Evolutionary conservation across 2,797 vertebrate genomes (phyloP).

Genomic region (Trachurus trachurus): DNA sequence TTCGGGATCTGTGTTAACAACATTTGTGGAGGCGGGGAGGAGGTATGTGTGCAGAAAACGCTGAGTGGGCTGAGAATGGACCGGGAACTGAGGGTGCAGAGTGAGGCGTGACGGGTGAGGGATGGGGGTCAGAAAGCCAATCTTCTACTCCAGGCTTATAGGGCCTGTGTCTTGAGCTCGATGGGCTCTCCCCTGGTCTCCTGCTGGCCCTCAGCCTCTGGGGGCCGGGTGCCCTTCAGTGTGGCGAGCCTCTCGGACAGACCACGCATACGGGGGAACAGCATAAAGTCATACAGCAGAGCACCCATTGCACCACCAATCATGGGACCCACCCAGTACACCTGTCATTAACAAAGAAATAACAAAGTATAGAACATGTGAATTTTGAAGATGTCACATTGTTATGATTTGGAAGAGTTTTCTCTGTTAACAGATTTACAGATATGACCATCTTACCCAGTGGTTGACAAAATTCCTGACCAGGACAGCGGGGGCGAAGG

Average conservation of each 20-base stretch:
- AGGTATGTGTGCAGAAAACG: constrained; percentile 69
- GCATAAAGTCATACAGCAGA: constrained; percentile 93
- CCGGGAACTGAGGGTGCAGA: constrained; percentile 59
- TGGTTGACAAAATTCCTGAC: constrained; percentile 95
- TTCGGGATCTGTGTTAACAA: constrained; percentile 45
- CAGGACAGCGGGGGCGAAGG: constrained; percentile 95
- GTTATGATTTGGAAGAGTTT: background rate
- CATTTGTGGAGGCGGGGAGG: constrained; percentile 49
- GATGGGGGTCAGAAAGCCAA: constrained; percentile 65
- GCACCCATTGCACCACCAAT: constrained; percentile 91
- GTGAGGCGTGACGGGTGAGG: constrained; percentile 45
- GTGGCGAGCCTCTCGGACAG: constrained; percentile 92
- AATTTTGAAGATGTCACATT: background rate
- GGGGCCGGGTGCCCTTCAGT: constrained; percentile 89
- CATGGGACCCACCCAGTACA: constrained; percentile 96
- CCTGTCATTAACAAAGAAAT: constrained; percentile 73
- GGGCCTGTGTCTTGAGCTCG: constrained; percentile 94
- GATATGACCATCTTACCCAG: constrained; percentile 88
- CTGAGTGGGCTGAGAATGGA: constrained; percentile 64
- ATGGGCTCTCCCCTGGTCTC: constrained; percentile 90
- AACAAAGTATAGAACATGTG: background rate
- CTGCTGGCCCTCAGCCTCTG: constrained; percentile 86
- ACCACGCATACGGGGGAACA: constrained; percentile 92
- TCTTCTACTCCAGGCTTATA: constrained; percentile 81
- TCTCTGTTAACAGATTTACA: background rate